phyloP scores from a whole-genome alignment of 2,113 vertebrate genomes.

The Halichoeres trimaculatus region DNA sequence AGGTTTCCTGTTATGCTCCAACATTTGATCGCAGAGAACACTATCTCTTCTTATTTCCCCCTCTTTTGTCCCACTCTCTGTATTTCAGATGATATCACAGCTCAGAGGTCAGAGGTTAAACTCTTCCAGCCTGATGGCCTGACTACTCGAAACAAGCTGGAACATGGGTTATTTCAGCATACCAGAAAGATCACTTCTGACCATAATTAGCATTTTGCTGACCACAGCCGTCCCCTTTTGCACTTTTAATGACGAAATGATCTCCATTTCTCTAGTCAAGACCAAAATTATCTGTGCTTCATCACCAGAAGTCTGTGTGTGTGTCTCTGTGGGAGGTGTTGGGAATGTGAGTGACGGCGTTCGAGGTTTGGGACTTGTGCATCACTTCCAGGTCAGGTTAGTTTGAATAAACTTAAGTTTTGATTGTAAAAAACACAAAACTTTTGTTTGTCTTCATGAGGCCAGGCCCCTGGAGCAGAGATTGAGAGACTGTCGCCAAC shows the following conservation, averaged over 20 bases:
- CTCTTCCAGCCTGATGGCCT: slow-evolving; percentile 31
- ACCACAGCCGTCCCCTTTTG: background rate
- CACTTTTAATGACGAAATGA: slow-evolving; percentile 33
- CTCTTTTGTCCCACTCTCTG: background rate
- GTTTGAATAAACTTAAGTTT: background rate
- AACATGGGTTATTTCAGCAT: slow-evolving; percentile 16
- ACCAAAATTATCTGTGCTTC: slow-evolving; percentile 25
- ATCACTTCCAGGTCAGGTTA: slow-evolving; percentile 31
- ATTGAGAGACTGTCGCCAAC: too few species aligned
- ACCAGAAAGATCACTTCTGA: slow-evolving; percentile 27
- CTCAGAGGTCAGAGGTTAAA: slow-evolving; percentile 43
- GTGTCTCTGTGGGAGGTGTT: background rate
- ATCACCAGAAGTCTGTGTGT: background rate
- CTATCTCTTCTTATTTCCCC: background rate
- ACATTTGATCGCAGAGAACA: background rate
- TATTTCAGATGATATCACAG: slow-evolving; percentile 27
- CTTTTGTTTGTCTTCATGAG: background rate
- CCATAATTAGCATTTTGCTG: slow-evolving; percentile 23
- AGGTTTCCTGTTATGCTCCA: slow-evolving; percentile 41
- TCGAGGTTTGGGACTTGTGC: slow-evolving; percentile 18
- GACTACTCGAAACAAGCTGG: slow-evolving; percentile 13
- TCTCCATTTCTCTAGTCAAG: slow-evolving; percentile 28
- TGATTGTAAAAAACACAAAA: background rate
- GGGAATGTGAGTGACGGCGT: slow-evolving; percentile 12
- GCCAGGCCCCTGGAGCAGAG: background rate